phyloP scores from a whole-genome alignment of 2,797 vertebrate species.

The Chrosomus eos region DNA sequence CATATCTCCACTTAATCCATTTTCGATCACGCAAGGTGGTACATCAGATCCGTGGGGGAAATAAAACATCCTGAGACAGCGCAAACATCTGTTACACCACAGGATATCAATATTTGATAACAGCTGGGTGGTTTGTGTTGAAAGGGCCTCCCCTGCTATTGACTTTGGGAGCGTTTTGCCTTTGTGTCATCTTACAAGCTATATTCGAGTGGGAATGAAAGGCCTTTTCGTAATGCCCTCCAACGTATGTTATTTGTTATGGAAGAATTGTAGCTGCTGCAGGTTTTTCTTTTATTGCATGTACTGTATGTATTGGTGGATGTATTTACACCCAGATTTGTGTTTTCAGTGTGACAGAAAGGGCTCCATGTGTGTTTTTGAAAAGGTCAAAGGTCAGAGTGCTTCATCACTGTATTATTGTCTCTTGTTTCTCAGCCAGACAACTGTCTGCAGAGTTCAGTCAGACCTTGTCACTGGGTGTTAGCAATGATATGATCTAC shows the following conservation, averaged over 20 bases:
- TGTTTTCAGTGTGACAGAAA: neutral
- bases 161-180: conserved; percentile 45
- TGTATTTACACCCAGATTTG: conserved; percentile 7
- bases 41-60: conserved; percentile 33
- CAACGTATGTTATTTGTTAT: conserved; percentile 21
- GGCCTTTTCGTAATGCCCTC: neutral
- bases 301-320: conserved; percentile 7
- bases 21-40: conserved; percentile 10
- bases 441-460: neutral
- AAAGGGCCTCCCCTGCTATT: conserved; percentile 36
- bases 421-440: conserved; percentile 23
- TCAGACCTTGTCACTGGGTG: neutral
- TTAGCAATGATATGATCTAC: conserved; percentile 19
- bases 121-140: conserved; percentile 44
- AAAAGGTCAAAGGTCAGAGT: conserved; percentile 29
- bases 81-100: conserved; percentile 45
- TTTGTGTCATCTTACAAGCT: conserved; percentile 43
- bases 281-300: conserved; percentile 4
- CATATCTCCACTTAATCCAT: conserved; percentile 33
- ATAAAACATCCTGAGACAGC: conserved; percentile 35
- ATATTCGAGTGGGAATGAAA: conserved; percentile 24
- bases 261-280: conserved; percentile 32
- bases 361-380: conserved; percentile 11
- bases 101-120: conserved; percentile 48
- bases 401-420: conserved; percentile 16